phyloP scores from a whole-genome alignment of 2,113 vertebrate species.

The Seriola dumerili region DNA sequence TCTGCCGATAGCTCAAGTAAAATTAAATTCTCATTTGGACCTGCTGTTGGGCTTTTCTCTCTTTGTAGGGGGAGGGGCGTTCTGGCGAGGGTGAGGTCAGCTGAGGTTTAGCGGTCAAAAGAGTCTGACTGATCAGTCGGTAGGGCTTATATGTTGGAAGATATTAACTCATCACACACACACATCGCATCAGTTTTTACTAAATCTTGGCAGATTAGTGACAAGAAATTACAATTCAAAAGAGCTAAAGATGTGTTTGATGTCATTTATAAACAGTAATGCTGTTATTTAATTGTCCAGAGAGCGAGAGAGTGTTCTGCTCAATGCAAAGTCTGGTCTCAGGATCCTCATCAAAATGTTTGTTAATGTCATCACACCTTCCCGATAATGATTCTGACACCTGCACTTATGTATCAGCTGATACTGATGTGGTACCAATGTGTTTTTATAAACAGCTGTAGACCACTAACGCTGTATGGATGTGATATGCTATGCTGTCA shows the following conservation, averaged over 20 bases:
- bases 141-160: not conserved
- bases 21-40: constrained; percentile 55
- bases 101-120: constrained; percentile 1
- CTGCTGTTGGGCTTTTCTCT: not conserved
- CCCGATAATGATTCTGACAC: too few relatives aligned
- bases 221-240: not conserved
- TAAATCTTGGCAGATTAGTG: not conserved
- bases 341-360: not conserved
- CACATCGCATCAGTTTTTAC: not conserved
- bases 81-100: not conserved
- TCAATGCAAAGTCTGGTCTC: not conserved
- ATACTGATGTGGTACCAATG: too few relatives aligned
- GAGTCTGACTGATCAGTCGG: not conserved
- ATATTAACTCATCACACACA: not conserved
- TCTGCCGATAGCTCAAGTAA: constrained; percentile 10
- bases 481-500: too few relatives aligned
- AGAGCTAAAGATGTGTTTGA: too few relatives aligned
- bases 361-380: too few relatives aligned
- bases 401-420: too few relatives aligned
- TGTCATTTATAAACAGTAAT: too few relatives aligned
- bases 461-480: too few relatives aligned
- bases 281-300: not conserved
- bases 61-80: not conserved
- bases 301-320: not conserved
- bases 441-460: too few relatives aligned